These are phyloP conservation scores for Eurystomus glaucurus DNA, from an alignment of 2,797 vertebrate genomes.

Conservation along the genomic window DNA sequence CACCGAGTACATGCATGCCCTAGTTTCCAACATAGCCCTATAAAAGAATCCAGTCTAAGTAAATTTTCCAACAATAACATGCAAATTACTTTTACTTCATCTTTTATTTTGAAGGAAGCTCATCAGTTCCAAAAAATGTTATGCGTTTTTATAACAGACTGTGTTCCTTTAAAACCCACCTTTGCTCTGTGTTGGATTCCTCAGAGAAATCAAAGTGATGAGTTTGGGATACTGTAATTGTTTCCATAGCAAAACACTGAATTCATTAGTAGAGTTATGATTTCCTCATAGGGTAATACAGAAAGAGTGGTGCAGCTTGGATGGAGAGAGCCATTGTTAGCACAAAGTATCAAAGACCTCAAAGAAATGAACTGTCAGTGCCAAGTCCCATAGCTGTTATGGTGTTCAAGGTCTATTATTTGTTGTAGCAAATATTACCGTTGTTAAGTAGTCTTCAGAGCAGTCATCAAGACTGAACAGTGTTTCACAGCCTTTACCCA, in stretches of 20 bases:
- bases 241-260: slow-evolving; percentile 12
- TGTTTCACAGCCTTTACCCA: background rate
- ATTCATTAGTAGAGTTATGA: background rate
- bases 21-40: background rate
- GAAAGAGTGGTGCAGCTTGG: background rate
- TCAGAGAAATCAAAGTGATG: background rate
- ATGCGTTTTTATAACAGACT: slow-evolving; percentile 6
- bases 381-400: background rate
- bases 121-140: background rate
- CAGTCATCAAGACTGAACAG: background rate
- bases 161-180: slow-evolving; percentile 2
- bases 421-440: background rate
- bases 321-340: background rate
- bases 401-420: background rate
- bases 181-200: slow-evolving; percentile 2
- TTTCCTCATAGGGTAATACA: background rate
- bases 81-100: background rate
- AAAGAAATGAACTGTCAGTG: background rate
- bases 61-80: slow-evolving; percentile 8
- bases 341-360: background rate
- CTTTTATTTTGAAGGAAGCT: slow-evolving; percentile 25
- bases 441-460: background rate
- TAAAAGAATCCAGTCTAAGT: background rate
- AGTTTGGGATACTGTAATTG: background rate
- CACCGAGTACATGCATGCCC: background rate